Base-by-base conservation (phyloP, 2,113 vertebrate species). In the Larimichthys polyactis region DNA sequence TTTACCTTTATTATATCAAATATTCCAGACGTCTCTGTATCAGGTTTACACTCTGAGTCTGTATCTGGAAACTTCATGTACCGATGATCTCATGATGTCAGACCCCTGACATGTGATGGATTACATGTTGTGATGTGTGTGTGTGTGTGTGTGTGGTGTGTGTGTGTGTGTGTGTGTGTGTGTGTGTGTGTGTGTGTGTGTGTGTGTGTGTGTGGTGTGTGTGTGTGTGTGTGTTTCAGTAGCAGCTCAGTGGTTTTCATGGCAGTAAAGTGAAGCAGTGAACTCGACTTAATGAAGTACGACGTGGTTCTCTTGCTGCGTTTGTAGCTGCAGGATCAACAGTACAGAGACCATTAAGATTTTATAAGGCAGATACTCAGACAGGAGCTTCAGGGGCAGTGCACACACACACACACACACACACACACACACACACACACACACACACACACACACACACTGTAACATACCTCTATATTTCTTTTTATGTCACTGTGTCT, bases 361-460 rank as follows among this genome's bases (percentile, higher is more conserved):
- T 92, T 92, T 84, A 91, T 76, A 51, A 69, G 71, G 20, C n/a
- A 5, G 81, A 77, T 5, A 85, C 83, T 90, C 85, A 88, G 84
- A 85, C 86, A 83, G 72, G 32, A 83, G 80, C 88, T 85, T 29
- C 69, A 78, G 87, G 82, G 68, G 43, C n/a, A 44, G 32, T 11
- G 5, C 4, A 40, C 49, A 70, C 17, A 76, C 70, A 75, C 24
- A 52, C 24, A 60, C 54, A 74, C 67, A 73, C 69, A 84, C 60
- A 68, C 9, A 32, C 27, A 77, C 32, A 75, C 57, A 62, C 9
- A 5, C 11, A n/a, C n/a, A n/a, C n/a, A n/a, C n/a, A n/a, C n/a
- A n/a, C n/a, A n/a, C n/a, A n/a, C n/a, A n/a, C n/a, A n/a, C n/a
- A 77, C 32, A 75, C 57, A 62, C 9, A 5, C 11, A 27, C 55